A percentile compares a stretch with the other conserved stretches of the same genome.
Conservation (phyloP, 1,140 invertebrate genomes). For the Acromyrmex heyeri region DNA sequence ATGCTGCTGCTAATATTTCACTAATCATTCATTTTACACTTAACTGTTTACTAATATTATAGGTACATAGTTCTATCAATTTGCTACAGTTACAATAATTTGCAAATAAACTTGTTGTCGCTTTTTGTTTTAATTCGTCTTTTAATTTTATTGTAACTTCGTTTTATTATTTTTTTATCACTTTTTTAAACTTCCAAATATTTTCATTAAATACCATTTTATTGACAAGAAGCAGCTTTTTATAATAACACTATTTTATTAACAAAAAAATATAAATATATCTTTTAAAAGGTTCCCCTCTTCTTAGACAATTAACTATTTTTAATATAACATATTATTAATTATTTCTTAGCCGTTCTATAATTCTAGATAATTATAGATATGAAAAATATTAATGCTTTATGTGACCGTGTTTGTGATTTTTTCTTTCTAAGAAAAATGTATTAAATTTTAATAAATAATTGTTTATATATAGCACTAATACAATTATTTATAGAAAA, state of each 20-base stretch:
- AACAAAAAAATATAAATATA: neutral
- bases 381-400: too few relatives aligned
- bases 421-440: too few relatives aligned
- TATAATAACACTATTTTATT: neutral
- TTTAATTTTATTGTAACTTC: neutral
- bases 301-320: too few relatives aligned
- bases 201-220: neutral
- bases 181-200: neutral
- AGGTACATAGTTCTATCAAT: neutral
- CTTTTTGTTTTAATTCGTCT: neutral
- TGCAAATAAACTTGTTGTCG: neutral
- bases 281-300: neutral
- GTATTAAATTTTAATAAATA: too few relatives aligned
- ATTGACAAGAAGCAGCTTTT: neutral
- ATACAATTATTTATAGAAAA: too few relatives aligned
- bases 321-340: too few relatives aligned
- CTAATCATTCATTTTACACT: neutral
- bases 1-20: neutral
- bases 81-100: neutral
- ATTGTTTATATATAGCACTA: too few relatives aligned
- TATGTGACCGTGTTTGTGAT: too few relatives aligned
- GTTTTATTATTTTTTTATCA: neutral
- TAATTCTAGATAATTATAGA: too few relatives aligned
- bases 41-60: neutral
- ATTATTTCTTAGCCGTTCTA: too few relatives aligned